A percentile compares a stretch with the other conserved stretches of the same genome.
These are phyloP conservation scores for Pomatostomus ruficeps DNA, from an alignment of 2,113 vertebrate species.

Conservation along the genomic window DNA sequence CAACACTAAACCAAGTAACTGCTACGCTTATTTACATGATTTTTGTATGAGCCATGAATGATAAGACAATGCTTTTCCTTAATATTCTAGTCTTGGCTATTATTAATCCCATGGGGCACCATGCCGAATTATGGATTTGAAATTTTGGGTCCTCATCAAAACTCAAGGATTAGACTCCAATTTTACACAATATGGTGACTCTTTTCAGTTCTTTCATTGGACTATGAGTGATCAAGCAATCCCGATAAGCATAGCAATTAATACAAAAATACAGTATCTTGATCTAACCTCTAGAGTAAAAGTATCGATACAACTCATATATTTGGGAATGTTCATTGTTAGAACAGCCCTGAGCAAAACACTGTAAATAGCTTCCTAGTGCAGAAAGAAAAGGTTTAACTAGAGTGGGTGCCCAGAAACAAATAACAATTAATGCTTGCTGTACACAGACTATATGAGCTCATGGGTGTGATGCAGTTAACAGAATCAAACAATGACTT, in stretches of 20 bases:
- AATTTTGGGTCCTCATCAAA: background rate
- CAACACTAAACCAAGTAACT: background rate
- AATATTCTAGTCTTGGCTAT: background rate
- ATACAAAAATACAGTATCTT: background rate
- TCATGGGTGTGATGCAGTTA: background rate
- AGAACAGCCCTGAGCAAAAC: background rate
- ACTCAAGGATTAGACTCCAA: background rate
- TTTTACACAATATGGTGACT: background rate
- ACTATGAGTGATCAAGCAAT: background rate
- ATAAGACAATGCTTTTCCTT: background rate
- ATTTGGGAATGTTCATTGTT: background rate
- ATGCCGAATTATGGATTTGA: background rate
- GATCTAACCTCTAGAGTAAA: background rate
- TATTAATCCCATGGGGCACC: background rate
- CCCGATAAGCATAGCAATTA: background rate
- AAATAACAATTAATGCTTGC: fast-evolving
- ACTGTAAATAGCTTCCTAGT: background rate
- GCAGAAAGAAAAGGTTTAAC: background rate
- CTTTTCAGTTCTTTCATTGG: background rate
- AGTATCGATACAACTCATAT: background rate
- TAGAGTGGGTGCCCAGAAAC: background rate
- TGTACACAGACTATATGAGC: fast-evolving
- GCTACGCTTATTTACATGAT: background rate
- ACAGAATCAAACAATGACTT: background rate
- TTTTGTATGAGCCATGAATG: background rate